Percentiles rank a stretch among this genome's conserved stretches.
Evolutionary conservation across 2,888 invertebrate species (phyloP).

Genomic region (Malacosoma neustria): DNA sequence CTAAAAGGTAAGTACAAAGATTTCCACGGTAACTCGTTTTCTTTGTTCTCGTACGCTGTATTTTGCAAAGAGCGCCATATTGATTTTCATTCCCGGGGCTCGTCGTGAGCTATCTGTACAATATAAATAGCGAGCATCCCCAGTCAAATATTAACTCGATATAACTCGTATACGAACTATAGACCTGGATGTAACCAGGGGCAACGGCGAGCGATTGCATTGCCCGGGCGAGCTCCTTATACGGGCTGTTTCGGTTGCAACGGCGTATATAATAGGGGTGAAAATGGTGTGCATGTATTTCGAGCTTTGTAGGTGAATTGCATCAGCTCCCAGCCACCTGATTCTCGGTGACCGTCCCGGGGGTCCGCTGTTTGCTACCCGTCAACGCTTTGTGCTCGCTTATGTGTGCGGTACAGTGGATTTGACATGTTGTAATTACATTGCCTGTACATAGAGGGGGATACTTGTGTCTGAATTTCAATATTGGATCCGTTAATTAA

Average conservation of each 20-base stretch:
- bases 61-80: conserved; percentile 18
- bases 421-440: conserved; percentile 41
- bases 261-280: conserved; percentile 16
- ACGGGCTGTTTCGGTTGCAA: conserved; percentile 18
- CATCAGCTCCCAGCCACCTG: conserved; percentile 36
- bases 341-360: conserved; percentile 24
- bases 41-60: background rate
- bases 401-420: conserved; percentile 28
- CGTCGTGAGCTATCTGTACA: conserved; percentile 25
- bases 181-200: conserved; percentile 39
- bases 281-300: conserved; percentile 20
- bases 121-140: conserved; percentile 40
- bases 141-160: conserved; percentile 46
- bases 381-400: conserved; percentile 31
- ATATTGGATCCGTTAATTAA: conserved; percentile 45
- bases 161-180: conserved; percentile 33
- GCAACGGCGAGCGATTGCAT: conserved; percentile 31
- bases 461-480: conserved; percentile 29
- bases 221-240: conserved; percentile 18
- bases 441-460: conserved; percentile 19
- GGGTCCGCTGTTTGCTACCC: conserved; percentile 24
- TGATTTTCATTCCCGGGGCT: conserved; percentile 30
- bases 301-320: conserved; percentile 30
- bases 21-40: background rate
- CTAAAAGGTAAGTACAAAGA: background rate